A percentile compares a stretch with the other conserved stretches of the same genome.
phyloP scores from a whole-genome alignment of 2,797 vertebrate genomes.

The Caiman crocodilus region DNA sequence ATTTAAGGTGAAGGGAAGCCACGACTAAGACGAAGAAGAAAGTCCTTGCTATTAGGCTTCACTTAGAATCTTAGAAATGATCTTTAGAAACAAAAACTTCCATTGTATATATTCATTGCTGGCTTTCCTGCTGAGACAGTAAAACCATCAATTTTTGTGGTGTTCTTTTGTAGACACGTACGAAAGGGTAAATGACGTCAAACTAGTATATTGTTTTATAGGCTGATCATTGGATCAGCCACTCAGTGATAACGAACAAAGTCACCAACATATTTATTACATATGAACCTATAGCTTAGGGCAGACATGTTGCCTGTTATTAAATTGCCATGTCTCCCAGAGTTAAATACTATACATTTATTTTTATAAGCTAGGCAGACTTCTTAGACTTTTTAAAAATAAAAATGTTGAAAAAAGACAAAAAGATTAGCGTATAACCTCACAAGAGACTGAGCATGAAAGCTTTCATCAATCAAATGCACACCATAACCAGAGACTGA shows the following conservation, averaged over 20 bases:
- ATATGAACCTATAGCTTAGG: neutral
- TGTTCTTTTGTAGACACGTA: neutral
- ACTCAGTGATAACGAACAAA: neutral
- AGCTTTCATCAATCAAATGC: too few species aligned
- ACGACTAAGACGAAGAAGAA: neutral
- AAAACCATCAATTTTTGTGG: neutral
- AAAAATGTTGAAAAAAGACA: too few species aligned
- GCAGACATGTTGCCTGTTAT: neutral
- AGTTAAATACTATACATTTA: neutral
- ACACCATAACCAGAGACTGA: too few species aligned
- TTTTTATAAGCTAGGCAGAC: too few species aligned
- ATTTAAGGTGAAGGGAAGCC: conserved; percentile 5
- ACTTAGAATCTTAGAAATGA: neutral
- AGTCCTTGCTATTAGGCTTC: neutral
- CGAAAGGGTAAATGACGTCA: neutral
- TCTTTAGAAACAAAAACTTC: neutral
- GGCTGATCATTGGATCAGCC: neutral
- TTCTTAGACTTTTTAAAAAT: too few species aligned
- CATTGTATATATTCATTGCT: neutral
- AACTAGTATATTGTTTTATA: neutral
- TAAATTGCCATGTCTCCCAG: neutral
- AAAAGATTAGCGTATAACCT: too few species aligned
- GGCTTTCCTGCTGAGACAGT: neutral
- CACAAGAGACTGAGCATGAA: too few species aligned
- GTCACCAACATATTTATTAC: neutral